phyloP scores from a whole-genome alignment of 2,888 invertebrate species.

The Sinohyriopsis cumingii region DNA sequence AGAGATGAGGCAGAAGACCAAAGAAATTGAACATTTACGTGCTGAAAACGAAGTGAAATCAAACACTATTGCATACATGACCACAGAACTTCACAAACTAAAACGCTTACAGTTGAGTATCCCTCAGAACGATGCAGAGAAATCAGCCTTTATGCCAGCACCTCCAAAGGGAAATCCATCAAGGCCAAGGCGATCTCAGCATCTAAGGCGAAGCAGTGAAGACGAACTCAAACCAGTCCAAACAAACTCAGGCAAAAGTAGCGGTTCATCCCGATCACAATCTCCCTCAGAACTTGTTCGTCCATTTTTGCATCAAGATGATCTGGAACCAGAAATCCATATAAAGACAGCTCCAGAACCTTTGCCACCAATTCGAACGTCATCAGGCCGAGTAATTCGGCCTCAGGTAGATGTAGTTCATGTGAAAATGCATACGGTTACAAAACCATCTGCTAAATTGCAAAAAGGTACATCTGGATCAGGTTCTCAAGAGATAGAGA shows the following conservation, averaged over 20 bases:
- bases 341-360: slow-evolving; percentile 37
- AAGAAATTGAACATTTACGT: slow-evolving; percentile 50
- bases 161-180: slow-evolving; percentile 49
- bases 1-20: slow-evolving; percentile 48
- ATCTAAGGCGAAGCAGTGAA: slow-evolving; percentile 28
- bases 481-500: slow-evolving; percentile 49
- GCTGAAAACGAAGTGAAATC: slow-evolving; percentile 64
- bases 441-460: slow-evolving; percentile 28
- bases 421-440: slow-evolving; percentile 39
- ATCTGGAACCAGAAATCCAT: slow-evolving; percentile 29
- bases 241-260: slow-evolving; percentile 37
- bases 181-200: slow-evolving; percentile 32
- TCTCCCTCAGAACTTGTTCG: slow-evolving; percentile 50
- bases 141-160: slow-evolving; percentile 28
- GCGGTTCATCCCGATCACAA: slow-evolving; percentile 46
- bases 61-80: slow-evolving; percentile 62
- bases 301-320: slow-evolving; percentile 46
- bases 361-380: slow-evolving; percentile 49
- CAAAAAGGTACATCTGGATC: slow-evolving; percentile 19
- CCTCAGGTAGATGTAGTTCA: slow-evolving; percentile 45
- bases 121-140: slow-evolving; percentile 23
- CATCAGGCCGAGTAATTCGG: slow-evolving; percentile 31
- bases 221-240: slow-evolving; percentile 36
- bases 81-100: slow-evolving; percentile 59
- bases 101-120: slow-evolving; percentile 40